Conservation (phyloP, 2,797 vertebrate species). For the Poeciliopsis presidionis region DNA sequence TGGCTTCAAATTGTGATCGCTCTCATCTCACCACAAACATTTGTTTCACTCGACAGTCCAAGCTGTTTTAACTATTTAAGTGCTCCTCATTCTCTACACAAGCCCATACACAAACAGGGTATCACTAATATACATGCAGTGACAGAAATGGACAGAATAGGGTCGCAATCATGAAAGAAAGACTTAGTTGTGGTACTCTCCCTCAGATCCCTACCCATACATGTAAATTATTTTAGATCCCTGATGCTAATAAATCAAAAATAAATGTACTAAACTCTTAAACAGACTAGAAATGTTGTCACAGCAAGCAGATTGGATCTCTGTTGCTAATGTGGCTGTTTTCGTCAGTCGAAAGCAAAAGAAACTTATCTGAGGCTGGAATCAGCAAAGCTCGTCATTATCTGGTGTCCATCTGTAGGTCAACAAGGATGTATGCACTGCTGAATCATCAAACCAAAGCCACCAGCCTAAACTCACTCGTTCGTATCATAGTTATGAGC, state of each 20-base stretch:
- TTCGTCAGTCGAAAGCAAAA: constrained; percentile 46
- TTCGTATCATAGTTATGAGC: constrained; percentile 61
- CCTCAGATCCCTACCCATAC: constrained; percentile 32
- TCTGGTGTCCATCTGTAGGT: constrained; percentile 58
- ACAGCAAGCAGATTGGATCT: neutral
- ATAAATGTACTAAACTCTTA: constrained; percentile 3
- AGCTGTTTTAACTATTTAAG: constrained; percentile 68
- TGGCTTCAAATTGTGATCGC: constrained; percentile 35
- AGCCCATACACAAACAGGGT: constrained; percentile 43
- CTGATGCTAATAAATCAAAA: constrained; percentile 6
- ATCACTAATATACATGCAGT: constrained; percentile 46
- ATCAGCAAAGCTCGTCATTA: constrained; percentile 62
- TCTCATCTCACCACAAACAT: constrained; percentile 55
- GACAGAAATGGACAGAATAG: constrained; percentile 59
- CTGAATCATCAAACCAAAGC: constrained; percentile 69
- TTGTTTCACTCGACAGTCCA: constrained; percentile 41
- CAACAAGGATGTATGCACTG: constrained; percentile 67
- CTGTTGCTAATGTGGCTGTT: constrained; percentile 27
- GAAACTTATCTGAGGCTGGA: constrained; percentile 22
- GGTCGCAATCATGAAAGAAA: constrained; percentile 56
- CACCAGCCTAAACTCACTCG: constrained; percentile 53
- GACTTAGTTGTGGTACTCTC: constrained; percentile 12
- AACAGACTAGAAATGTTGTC: neutral
- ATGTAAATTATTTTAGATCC: constrained; percentile 9
- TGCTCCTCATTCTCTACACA: constrained; percentile 33